Base-by-base conservation (phyloP, 2,113 vertebrate species). In the Amblyopsis rosae region DNA sequence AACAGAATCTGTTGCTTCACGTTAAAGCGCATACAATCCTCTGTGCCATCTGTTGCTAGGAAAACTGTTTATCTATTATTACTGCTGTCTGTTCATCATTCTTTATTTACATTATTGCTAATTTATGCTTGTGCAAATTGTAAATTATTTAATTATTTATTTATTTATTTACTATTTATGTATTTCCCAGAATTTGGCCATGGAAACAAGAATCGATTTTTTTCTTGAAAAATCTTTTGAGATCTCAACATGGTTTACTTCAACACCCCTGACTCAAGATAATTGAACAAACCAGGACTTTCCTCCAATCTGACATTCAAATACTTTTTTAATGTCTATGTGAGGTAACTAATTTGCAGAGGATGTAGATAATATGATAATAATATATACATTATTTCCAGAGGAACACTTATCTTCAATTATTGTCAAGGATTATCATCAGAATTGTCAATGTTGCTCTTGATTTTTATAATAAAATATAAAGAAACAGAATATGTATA, bases 141-240 rank as follows among this genome's bases (percentile, higher is more conserved):
- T 17, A 10, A 16, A 56, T 56, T 15, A 55, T 26, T 11, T 26
- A 9, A 9, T 17, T 17, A 57, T 26, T 57, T 9, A 17, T 57
- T 5, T n/a, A n/a, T 32, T 12, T 9, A 16, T 61, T 61, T 6
- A 58, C 0, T 59, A 12, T 11, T 3, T 49, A 13, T 57, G 59
- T 65, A 41, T 53, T 45, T 6, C 33, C 59, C 76, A 90, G 88
- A 80, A 61, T 16, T 32, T 9, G 11, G 63, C 48, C 55, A 12
- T 63, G 63, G 76, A 73, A 3, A 13, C 12, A 32, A 7, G 41
- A 17, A 75, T 12, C 59, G 58, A 33, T 41, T 68, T 9, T 59
- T 68, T 3, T 59, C 10, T 19, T 48, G 51, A 45, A 33, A 6
- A 2, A 6, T 12, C 26, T 5, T 4, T 9, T 46, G 55, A 48